Percentiles rank a stretch among this genome's conserved stretches.
Conservation (phyloP, 1,140 invertebrate species). For the Harpegnathos saltator region DNA sequence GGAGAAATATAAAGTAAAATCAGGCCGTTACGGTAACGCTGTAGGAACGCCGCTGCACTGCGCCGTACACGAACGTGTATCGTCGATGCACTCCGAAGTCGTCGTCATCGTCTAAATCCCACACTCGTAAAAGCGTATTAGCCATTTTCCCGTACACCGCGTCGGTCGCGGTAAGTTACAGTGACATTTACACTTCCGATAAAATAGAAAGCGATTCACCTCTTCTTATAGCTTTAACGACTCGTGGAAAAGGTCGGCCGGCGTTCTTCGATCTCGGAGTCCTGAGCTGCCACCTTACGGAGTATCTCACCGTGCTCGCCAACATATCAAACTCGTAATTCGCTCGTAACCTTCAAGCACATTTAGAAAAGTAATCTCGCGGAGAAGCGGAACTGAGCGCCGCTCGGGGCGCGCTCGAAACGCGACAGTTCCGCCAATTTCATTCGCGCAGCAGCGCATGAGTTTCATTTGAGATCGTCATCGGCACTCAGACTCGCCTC, state of each 20-base stretch:
- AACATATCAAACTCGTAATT: constrained; percentile 59
- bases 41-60: not conserved
- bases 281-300: constrained; percentile 48
- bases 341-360: not conserved
- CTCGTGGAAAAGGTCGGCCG: constrained; percentile 31
- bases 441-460: not conserved
- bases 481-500: not conserved
- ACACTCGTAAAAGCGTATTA: constrained; percentile 11
- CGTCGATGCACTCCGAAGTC: not conserved
- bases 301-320: constrained; percentile 55
- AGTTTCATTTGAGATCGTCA: not conserved
- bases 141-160: not conserved
- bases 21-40: not conserved
- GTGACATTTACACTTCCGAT: constrained; percentile 56
- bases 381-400: not conserved
- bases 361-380: not conserved
- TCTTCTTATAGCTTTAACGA: constrained; percentile 41
- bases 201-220: constrained; percentile 60
- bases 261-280: not conserved
- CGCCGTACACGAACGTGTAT: not conserved
- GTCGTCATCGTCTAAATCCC: not conserved
- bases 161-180: constrained; percentile 19
- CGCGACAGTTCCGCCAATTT: not conserved
- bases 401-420: not conserved
- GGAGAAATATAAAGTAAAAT: not conserved